These are phyloP conservation scores for Piscicola geometra DNA, from an alignment of 2,888 invertebrate species.

Conservation along the genomic window DNA sequence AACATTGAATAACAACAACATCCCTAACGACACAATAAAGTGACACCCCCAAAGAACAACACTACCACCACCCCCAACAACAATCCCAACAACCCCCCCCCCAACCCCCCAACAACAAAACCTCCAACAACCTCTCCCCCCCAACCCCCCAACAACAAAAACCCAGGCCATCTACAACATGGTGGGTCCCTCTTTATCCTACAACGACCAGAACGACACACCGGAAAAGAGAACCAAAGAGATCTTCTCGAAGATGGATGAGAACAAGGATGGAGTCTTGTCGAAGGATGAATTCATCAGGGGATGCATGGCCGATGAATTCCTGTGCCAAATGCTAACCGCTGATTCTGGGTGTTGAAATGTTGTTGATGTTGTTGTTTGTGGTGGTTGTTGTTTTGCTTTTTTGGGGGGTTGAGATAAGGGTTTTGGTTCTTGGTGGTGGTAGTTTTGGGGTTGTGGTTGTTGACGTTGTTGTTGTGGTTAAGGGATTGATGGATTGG, in stretches of 20 bases:
- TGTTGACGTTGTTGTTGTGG: not conserved
- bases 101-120: no score
- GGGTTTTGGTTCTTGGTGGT: not conserved
- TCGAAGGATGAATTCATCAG: conserved; percentile 61
- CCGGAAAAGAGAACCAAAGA: conserved; percentile 96
- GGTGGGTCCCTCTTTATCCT: conserved; percentile 70
- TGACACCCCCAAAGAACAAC: not conserved
- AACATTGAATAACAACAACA: not conserved
- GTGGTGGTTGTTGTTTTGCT: not conserved
- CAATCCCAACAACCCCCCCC: no score
- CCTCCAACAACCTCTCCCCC: no score
- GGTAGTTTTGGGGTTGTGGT: not conserved
- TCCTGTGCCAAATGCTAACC: conserved; percentile 54
- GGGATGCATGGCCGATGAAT: conserved; percentile 64
- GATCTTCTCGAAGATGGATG: conserved; percentile 99
- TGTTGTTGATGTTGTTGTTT: not conserved
- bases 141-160: not conserved
- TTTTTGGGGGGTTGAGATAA: not conserved
- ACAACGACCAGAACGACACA: conserved; percentile 66
- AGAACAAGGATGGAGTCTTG: conserved; percentile 95
- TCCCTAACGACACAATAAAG: not conserved
- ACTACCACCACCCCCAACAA: no score
- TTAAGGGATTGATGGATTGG: not conserved
- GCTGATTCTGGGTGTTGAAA: conserved; percentile 45
- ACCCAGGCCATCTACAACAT: conserved; percentile 97